A percentile compares a stretch with the other conserved stretches of the same genome.
phyloP scores from a whole-genome alignment of 2,888 invertebrate species.

The Aspidapion aeneum region DNA sequence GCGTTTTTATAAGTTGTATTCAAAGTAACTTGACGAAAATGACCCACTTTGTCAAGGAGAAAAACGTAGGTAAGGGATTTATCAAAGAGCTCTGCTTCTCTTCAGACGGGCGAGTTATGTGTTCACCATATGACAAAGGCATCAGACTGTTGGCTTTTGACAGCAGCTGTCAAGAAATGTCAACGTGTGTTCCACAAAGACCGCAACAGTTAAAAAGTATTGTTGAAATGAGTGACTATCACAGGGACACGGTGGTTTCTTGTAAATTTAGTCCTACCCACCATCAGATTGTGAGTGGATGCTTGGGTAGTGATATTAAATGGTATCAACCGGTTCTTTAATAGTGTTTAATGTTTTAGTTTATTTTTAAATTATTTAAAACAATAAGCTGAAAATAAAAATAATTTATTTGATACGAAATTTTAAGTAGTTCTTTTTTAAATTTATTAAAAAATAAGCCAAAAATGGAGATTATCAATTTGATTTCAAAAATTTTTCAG shows the following conservation, averaged over 20 bases:
- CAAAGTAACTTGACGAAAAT: conserved; percentile 75
- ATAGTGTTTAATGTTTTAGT: no score
- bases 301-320: conserved; percentile 81
- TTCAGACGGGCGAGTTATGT: conserved; percentile 83
- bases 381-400: no score
- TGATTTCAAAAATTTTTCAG: not conserved
- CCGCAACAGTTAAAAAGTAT: conserved; percentile 68
- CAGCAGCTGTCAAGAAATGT: conserved; percentile 72
- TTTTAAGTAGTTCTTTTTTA: no score
- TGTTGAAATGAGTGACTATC: conserved; percentile 68
- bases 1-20: conserved; percentile 87
- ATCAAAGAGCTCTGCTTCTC: conserved; percentile 93
- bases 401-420: no score
- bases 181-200: conserved; percentile 65
- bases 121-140: conserved; percentile 86
- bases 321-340: conserved; percentile 77
- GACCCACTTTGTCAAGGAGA: conserved; percentile 80
- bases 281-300: conserved; percentile 85
- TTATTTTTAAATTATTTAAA: no score
- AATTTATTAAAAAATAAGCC: no score
- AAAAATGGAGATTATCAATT: not conserved
- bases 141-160: conserved; percentile 81
- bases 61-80: conserved; percentile 85
- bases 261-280: conserved; percentile 88
- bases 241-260: conserved; percentile 81